A percentile compares a stretch with the other conserved stretches of the same genome.
Conservation (phyloP, 2,797 vertebrate species). For the Psittacula echo region DNA sequence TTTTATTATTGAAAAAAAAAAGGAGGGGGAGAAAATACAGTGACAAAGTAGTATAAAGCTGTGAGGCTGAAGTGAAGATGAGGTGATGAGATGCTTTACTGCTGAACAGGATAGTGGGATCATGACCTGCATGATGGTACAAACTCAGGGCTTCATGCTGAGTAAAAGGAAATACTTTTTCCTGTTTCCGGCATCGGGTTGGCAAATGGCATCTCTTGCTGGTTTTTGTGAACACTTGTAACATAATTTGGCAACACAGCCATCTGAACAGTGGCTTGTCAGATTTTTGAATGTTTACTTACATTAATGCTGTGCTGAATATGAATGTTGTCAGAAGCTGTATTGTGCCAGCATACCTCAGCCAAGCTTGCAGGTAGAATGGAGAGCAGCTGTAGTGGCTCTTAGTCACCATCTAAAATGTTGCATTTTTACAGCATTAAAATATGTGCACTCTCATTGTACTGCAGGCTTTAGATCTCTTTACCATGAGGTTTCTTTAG, state of each 20-base stretch:
- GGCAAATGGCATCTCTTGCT: neutral
- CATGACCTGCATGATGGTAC: neutral
- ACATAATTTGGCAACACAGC: neutral
- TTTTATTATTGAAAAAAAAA: neutral
- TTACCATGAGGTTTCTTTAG: neutral
- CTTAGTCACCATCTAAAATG: neutral
- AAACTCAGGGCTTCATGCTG: neutral
- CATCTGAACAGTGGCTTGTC: fast-evolving
- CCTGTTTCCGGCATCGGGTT: neutral
- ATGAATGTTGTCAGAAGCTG: neutral
- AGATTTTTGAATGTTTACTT: neutral
- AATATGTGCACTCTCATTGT: fast-evolving
- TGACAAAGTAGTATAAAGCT: neutral
- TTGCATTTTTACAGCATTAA: neutral
- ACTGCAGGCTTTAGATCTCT: neutral
- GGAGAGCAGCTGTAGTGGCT: neutral
- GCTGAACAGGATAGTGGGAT: neutral
- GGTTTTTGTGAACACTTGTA: neutral
- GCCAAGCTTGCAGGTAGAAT: neutral
- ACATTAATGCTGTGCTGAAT: neutral
- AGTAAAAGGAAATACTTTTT: neutral
- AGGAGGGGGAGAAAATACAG: neutral
- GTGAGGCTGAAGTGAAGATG: neutral
- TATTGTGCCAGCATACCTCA: neutral
- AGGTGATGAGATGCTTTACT: neutral